Evolutionary conservation across 2,888 invertebrate genomes (phyloP), one percentile per base, ranked within the genome.

Genomic region (Pristionchus maxplancki): DNA sequence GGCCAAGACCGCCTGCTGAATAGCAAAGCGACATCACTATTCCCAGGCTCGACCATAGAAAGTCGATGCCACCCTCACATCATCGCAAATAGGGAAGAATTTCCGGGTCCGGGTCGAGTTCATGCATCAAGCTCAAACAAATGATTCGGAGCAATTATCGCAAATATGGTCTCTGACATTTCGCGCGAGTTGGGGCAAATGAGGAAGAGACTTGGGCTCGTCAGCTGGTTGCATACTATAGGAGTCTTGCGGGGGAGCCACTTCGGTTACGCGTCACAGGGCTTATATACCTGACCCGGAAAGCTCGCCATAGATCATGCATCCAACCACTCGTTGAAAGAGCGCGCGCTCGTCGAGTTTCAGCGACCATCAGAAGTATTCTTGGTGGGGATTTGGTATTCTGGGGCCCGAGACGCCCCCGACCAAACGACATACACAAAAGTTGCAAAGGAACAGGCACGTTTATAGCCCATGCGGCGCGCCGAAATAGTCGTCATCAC

Each of bases 181-280:
- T n/a, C n/a, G n/a, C n/a, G n/a, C n/a, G n/a, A n/a, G n/a, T n/a
- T n/a, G n/a, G n/a, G n/a, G n/a, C n/a, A n/a, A n/a, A n/a, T n/a
- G n/a, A n/a, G n/a, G n/a, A n/a, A n/a, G n/a, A n/a, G n/a, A n/a
- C n/a, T n/a, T n/a, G n/a, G n/a, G n/a, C n/a, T n/a, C n/a, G n/a
- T n/a, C n/a, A n/a, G n/a, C n/a, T n/a, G n/a, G n/a, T n/a, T 67
- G 64, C 64, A 67, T 67, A 67, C 64, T 31, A 67, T 31, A 67
- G 15, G 11, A 31, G 58, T 9, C 58, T 58, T 24, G 64, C 64
- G 64, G 64, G 34, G 64, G 17, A 67, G 58, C 20, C 6, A 58
- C 24, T 20, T 24, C 31, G 64, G 31, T 9, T 58, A 58, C 31
- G 64, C 71, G 71, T 24, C 34, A 34, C 71, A 24, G 3, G 71